Conservation (phyloP, 2,888 invertebrate genomes). For the Trilocha varians region DNA sequence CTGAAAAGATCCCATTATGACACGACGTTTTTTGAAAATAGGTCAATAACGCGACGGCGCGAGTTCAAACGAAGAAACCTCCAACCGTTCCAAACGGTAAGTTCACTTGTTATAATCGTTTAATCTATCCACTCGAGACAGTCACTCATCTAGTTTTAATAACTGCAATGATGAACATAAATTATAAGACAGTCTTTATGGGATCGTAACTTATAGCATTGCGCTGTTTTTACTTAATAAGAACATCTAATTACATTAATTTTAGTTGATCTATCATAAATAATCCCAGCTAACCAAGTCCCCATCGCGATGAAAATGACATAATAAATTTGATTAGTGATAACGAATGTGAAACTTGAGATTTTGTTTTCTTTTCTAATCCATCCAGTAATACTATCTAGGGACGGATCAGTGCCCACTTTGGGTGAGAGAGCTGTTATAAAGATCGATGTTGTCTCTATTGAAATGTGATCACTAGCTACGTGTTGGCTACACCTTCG, state of each 20-base stretch:
- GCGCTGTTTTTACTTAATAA: too few relatives aligned
- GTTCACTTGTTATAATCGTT: conserved; percentile 28
- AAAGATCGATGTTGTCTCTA: conserved; percentile 63
- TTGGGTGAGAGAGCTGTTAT: conserved; percentile 75
- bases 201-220: too few relatives aligned
- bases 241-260: background rate
- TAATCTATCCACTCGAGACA: background rate
- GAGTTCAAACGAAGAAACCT: conserved; percentile 99
- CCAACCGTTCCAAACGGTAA: conserved; percentile 92
- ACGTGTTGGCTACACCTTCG: conserved; percentile 58
- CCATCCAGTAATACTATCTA: conserved; percentile 76
- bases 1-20: background rate
- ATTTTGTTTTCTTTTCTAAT: conserved; percentile 53
- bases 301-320: too few relatives aligned
- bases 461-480: conserved; percentile 45
- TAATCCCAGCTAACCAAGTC: too few relatives aligned
- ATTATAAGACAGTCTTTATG: too few relatives aligned
- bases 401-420: conserved; percentile 77
- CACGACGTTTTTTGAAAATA: conserved; percentile 40
- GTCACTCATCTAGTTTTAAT: background rate
- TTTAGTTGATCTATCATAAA: too few relatives aligned
- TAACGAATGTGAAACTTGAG: conserved; percentile 55
- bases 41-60: conserved; percentile 99
- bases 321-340: conserved; percentile 19
- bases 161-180: too few relatives aligned